Evolutionary conservation across 2,888 invertebrate species (phyloP).

Genomic region (Marronus borbonicus): DNA sequence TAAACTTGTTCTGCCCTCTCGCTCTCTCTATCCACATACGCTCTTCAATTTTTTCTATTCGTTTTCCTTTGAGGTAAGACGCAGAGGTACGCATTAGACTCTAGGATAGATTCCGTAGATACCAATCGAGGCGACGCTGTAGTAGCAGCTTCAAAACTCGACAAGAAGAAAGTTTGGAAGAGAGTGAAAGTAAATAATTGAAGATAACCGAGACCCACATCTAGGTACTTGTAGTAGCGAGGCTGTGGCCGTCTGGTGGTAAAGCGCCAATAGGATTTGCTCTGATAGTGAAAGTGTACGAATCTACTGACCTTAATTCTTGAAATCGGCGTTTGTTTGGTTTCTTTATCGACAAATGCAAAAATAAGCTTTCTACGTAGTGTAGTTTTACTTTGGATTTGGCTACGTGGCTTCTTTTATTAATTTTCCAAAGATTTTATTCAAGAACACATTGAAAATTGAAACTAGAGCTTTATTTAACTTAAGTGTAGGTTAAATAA

Average conservation of each 20-base stretch:
- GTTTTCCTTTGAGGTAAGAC: neutral
- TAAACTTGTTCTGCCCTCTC: constrained; percentile 40
- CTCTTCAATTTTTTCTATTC: constrained; percentile 18
- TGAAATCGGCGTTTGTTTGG: neutral
- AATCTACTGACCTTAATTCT: constrained; percentile 33
- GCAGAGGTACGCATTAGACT: constrained; percentile 10
- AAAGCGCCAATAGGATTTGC: constrained; percentile 36
- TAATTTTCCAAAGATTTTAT: too few species aligned
- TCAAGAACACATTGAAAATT: too few species aligned
- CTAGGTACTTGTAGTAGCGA: neutral
- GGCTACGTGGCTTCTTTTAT: too few species aligned
- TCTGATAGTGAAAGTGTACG: constrained; percentile 21
- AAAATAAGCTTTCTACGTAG: too few species aligned
- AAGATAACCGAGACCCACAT: neutral
- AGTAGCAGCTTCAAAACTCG: constrained; percentile 1
- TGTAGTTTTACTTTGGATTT: too few species aligned
- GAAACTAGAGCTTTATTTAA: too few species aligned
- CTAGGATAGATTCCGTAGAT: neutral
- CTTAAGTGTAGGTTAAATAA: too few species aligned
- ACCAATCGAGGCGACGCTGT: neutral
- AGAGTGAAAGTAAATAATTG: constrained; percentile 41
- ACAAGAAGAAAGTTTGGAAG: constrained; percentile 31
- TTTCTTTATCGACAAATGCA: neutral
- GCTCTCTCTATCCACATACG: constrained; percentile 20
- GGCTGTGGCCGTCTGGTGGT: constrained; percentile 27